A percentile compares a stretch with the other conserved stretches of the same genome.
Evolutionary conservation across 2,888 invertebrate species (phyloP).

Genomic region (Mylabris sibirica): DNA sequence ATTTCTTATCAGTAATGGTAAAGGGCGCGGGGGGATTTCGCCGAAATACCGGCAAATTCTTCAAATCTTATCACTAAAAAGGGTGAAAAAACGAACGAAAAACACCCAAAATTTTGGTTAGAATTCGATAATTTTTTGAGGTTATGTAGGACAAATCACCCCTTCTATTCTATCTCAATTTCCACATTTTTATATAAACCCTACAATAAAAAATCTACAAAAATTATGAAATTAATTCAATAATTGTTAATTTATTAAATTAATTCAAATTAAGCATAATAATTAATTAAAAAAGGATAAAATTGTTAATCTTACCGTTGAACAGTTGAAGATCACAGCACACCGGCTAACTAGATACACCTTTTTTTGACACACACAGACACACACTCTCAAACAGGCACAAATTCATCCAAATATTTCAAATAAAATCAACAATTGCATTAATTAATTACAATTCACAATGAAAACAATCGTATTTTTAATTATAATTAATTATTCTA

Average conservation of each 20-base stretch:
- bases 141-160: not conserved
- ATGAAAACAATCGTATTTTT: not conserved
- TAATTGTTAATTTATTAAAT: no score
- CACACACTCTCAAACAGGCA: not conserved
- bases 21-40: no score
- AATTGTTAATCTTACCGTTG: not conserved
- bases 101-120: not conserved
- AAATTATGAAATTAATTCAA: not conserved
- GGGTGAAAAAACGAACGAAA: not conserved
- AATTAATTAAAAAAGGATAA: not conserved
- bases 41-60: no score
- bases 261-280: not conserved
- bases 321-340: not conserved
- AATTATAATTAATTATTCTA: not conserved
- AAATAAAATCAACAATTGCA: no score
- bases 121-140: slow-evolving; percentile 1
- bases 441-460: not conserved
- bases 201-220: no score
- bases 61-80: no score
- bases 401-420: not conserved
- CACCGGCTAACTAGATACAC: slow-evolving; percentile 2
- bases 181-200: no score
- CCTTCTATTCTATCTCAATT: not conserved
- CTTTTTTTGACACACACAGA: not conserved
- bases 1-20: no score